Evolutionary conservation across 37 sponge, comb jelly and placozoan genomes (phyloP).

Genomic region (Eunapius fragilis): DNA sequence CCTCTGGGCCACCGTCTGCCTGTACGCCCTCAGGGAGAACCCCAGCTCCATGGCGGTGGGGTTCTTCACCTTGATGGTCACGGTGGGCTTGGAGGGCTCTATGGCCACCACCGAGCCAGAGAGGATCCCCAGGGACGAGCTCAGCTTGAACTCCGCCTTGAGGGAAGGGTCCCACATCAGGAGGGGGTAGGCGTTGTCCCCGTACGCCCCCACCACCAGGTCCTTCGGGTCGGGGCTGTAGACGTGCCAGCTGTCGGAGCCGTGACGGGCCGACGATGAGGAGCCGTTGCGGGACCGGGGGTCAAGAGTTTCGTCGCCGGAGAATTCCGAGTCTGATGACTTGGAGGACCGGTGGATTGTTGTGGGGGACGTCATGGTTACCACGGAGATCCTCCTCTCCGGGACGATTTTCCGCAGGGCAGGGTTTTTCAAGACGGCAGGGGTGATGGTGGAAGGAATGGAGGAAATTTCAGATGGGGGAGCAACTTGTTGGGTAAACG

Average conservation of each 20-base stretch:
- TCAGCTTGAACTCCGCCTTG: constrained; percentile 36
- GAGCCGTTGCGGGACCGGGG: not conserved
- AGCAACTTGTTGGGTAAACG: not conserved
- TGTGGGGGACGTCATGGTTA: not conserved
- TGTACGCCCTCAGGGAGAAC: constrained; percentile 39
- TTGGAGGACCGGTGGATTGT: not conserved
- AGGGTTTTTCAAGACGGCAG: not conserved
- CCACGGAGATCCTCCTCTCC: not conserved
- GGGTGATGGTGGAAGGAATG: not conserved
- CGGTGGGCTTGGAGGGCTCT: constrained; percentile 12
- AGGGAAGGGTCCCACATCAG: constrained; percentile 60
- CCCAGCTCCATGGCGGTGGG: constrained; percentile 14
- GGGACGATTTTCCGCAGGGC: not conserved
- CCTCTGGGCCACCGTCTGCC: constrained; percentile 30
- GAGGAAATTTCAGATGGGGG: not conserved
- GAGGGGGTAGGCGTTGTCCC: constrained; percentile 47
- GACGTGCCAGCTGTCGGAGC: constrained; percentile 18
- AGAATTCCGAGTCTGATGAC: not conserved
- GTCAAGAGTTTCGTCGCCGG: not conserved
- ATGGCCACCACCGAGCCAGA: constrained; percentile 11
- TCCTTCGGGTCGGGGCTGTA: constrained; percentile 21
- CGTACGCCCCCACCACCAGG: constrained; percentile 37
- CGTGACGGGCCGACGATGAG: not conserved
- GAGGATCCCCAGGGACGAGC: constrained; percentile 34
- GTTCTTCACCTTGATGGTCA: constrained; percentile 42